Percentiles rank a stretch among this genome's conserved stretches.
Evolutionary conservation across 2,888 invertebrate species (phyloP).

Genomic region (Lissonota sp.): DNA sequence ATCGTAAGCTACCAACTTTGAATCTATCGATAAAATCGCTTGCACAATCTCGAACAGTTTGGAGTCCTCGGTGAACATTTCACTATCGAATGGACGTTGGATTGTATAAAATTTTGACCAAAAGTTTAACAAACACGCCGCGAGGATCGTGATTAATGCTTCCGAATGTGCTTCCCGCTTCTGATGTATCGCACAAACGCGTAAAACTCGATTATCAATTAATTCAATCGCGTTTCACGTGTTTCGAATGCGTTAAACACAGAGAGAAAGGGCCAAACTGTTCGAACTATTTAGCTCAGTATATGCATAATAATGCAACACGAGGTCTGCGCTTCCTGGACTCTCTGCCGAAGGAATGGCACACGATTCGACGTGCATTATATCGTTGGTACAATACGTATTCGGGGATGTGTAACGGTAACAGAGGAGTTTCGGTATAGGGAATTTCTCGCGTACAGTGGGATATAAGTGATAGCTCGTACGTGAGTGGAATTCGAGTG

Average conservation of each 20-base stretch:
- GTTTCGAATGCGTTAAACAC: slow-evolving; percentile 9
- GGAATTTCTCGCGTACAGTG: slow-evolving; percentile 52
- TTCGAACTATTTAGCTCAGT: background rate
- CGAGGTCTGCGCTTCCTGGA: background rate
- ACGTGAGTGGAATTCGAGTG: slow-evolving; percentile 59
- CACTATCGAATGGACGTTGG: no score
- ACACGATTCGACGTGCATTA: slow-evolving; percentile 39
- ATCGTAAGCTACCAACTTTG: no score
- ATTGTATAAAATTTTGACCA: no score
- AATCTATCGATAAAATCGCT: no score
- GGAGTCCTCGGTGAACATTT: no score
- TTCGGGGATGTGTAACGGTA: slow-evolving; percentile 27
- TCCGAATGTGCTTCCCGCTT: background rate
- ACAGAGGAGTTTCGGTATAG: slow-evolving; percentile 29
- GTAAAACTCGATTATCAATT: slow-evolving; percentile 41
- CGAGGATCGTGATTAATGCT: slow-evolving; percentile 14
- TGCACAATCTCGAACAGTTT: no score
- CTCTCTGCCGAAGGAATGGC: background rate
- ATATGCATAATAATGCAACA: background rate
- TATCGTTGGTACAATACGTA: slow-evolving; percentile 9
- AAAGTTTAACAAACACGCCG: background rate
- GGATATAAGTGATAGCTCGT: slow-evolving; percentile 59
- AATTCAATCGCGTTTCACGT: slow-evolving; percentile 19
- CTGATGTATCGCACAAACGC: slow-evolving; percentile 7
- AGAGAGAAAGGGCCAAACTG: slow-evolving; percentile 14